Evolutionary conservation across 2,888 invertebrate species (phyloP).

Genomic region (Rhopalosiphum nymphaeae): DNA sequence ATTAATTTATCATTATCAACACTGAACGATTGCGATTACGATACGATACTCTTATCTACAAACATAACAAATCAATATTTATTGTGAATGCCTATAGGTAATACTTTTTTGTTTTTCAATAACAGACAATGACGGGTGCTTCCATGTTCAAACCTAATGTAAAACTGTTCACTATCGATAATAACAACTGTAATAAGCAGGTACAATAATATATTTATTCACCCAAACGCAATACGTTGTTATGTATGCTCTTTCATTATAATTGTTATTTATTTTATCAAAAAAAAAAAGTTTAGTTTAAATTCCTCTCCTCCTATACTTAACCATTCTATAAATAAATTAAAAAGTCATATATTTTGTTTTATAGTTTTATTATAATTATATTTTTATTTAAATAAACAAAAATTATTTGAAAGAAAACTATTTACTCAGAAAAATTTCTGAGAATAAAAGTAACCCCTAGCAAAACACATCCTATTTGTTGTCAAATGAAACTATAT

Average conservation of each 20-base stretch:
- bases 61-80: too few relatives aligned
- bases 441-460: background rate
- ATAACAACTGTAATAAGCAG: background rate
- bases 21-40: too few relatives aligned
- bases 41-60: too few relatives aligned
- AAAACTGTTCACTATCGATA: background rate
- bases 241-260: background rate
- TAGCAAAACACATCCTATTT: background rate
- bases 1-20: background rate
- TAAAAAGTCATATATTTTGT: background rate
- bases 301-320: background rate
- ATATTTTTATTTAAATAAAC: background rate
- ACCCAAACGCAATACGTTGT: background rate
- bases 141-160: background rate
- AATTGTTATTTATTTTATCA: too few relatives aligned
- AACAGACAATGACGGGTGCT: background rate
- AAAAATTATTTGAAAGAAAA: background rate
- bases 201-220: background rate
- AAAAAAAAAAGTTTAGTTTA: too few relatives aligned
- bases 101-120: background rate
- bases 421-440: background rate
- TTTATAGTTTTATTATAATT: constrained; percentile 2
- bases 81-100: too few relatives aligned
- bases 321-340: background rate
- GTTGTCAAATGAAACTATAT: background rate